These are phyloP conservation scores for Sebastolobus altivelis DNA, from an alignment of 2,797 vertebrate genomes.

Conservation along the genomic window DNA sequence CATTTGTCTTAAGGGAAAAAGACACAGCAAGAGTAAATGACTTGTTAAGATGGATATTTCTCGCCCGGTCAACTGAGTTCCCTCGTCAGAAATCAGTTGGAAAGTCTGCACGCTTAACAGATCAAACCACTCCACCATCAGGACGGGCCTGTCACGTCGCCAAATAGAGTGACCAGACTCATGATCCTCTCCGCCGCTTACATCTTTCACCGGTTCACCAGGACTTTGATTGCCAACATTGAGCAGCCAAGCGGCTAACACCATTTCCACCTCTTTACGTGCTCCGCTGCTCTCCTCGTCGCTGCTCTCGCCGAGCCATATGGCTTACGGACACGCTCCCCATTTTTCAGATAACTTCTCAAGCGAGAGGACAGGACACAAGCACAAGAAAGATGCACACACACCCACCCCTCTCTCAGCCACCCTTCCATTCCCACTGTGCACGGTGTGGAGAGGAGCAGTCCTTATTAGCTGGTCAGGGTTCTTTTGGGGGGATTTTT, in stretches of 20 bases:
- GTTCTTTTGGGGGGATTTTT: conserved; percentile 34
- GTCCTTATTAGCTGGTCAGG: conserved; percentile 42
- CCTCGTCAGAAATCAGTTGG: conserved; percentile 17
- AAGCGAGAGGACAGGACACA: conserved; percentile 81
- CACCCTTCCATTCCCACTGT: conserved; percentile 2
- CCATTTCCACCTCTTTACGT: conserved; percentile 82
- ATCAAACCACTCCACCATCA: conserved; percentile 47
- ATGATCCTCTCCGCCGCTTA: conserved; percentile 64
- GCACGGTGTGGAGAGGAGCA: conserved; percentile 30
- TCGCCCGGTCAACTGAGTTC: conserved; percentile 15
- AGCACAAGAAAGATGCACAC: conserved; percentile 38
- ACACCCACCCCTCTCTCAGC: conserved; percentile 1
- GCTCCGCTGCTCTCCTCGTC: conserved; percentile 71
- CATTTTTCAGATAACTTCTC: conserved; percentile 89
- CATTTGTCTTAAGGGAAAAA: background rate
- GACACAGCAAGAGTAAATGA: background rate
- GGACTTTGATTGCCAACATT: conserved; percentile 75
- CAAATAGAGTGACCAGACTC: conserved; percentile 62
- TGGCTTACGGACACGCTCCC: conserved; percentile 81
- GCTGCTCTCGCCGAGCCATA: conserved; percentile 80
- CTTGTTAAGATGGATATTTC: conserved; percentile 30
- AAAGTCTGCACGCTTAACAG: conserved; percentile 35
- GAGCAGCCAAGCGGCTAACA: conserved; percentile 82
- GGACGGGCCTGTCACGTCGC: conserved; percentile 49
- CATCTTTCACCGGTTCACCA: conserved; percentile 71